These are phyloP conservation scores for Pterois miles DNA, from an alignment of 2,797 vertebrate species.

Conservation along the genomic window DNA sequence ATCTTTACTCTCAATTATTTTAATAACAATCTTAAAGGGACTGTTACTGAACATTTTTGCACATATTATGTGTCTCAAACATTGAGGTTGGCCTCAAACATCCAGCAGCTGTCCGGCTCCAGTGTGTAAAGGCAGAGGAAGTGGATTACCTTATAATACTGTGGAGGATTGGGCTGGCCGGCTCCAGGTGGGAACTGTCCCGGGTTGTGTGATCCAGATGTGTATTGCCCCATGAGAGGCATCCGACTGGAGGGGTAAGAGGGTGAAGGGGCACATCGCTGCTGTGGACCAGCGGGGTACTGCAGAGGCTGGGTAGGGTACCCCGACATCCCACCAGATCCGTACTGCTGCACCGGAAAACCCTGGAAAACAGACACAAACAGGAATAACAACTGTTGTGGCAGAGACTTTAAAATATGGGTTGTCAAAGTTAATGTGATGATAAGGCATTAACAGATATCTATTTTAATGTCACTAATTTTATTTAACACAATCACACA, in stretches of 20 bases:
- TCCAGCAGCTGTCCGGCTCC: neutral
- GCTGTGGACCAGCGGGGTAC: slow-evolving; percentile 84
- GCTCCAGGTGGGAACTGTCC: slow-evolving; percentile 87
- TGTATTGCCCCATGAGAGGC: slow-evolving; percentile 87
- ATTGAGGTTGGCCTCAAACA: neutral
- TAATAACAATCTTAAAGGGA: neutral
- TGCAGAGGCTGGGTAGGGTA: slow-evolving; percentile 90
- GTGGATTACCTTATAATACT: slow-evolving; percentile 73
- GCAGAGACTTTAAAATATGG: no score
- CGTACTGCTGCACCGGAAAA: slow-evolving; percentile 81
- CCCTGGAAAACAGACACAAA: slow-evolving; percentile 53
- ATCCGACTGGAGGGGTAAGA: slow-evolving; percentile 90
- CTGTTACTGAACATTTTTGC: neutral
- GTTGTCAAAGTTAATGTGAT: no score
- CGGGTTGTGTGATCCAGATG: slow-evolving; percentile 77
- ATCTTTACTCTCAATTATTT: neutral
- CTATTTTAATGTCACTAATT: no score
- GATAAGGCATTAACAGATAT: no score
- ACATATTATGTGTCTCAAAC: neutral
- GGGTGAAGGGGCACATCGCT: slow-evolving; percentile 88
- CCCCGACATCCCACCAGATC: slow-evolving; percentile 70
- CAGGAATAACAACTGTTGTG: no score
- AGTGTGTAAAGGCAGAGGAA: neutral
- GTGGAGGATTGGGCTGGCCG: slow-evolving; percentile 80
- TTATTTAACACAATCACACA: no score